Evolutionary conservation across 2,888 invertebrate genomes (phyloP).

Genomic region (Rotaria socialis): DNA sequence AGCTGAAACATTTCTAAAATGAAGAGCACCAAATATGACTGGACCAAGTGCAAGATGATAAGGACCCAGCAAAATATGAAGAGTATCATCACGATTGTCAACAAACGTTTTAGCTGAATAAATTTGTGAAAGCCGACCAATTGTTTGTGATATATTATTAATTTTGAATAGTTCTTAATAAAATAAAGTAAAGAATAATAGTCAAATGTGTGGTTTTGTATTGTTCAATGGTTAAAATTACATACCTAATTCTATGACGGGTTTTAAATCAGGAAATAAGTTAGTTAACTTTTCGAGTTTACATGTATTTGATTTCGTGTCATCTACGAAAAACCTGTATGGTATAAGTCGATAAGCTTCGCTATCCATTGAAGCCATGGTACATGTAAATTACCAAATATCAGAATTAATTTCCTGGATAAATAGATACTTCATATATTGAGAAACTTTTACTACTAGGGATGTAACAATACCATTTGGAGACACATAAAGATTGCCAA

Average conservation of each 20-base stretch:
- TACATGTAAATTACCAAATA: not conserved
- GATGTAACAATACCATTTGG: no score
- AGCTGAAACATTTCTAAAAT: not conserved
- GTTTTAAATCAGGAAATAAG: not conserved
- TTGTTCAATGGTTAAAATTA: not conserved
- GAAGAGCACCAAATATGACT: not conserved
- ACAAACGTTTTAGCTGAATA: not conserved
- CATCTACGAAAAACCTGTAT: not conserved
- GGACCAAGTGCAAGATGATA: not conserved
- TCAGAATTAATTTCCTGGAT: not conserved
- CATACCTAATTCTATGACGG: not conserved
- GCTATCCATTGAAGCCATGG: not conserved
- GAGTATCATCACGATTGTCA: not conserved
- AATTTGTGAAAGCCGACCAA: not conserved
- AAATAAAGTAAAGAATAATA: not conserved
- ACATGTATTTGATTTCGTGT: not conserved
- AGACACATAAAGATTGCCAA: no score
- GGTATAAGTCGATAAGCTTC: not conserved
- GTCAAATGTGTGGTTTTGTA: not conserved
- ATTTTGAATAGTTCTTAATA: not conserved
- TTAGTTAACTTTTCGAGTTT: slow-evolving; percentile 30
- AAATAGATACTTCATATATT: not conserved
- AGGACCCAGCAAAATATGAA: not conserved
- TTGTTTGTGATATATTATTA: not conserved
- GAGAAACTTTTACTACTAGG: no score